Conservation (phyloP, 1,140 invertebrate species). For the Aphaenogaster rudis region DNA sequence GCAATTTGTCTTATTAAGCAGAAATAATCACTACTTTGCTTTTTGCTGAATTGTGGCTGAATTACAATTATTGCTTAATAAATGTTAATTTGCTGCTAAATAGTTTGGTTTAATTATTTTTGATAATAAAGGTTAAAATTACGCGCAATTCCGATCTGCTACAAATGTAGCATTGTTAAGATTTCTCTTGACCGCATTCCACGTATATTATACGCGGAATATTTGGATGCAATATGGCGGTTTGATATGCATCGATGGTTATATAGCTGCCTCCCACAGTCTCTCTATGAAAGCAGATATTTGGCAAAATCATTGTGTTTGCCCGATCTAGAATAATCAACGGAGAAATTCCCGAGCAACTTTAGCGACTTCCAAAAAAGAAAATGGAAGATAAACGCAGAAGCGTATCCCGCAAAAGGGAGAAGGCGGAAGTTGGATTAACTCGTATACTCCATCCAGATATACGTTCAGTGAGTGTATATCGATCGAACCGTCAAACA, state of each 20-base stretch:
- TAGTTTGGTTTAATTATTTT: slow-evolving; percentile 1
- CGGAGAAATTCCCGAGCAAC: neutral
- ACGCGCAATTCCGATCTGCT: neutral
- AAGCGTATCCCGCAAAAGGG: neutral
- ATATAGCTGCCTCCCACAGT: neutral
- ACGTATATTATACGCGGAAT: neutral
- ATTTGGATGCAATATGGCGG: neutral
- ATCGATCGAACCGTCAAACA: neutral
- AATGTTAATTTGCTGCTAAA: neutral
- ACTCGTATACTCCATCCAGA: neutral
- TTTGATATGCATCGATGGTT: neutral
- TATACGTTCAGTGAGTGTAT: neutral
- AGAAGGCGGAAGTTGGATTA: slow-evolving; percentile 27
- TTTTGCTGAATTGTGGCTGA: neutral
- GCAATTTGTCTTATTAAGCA: neutral
- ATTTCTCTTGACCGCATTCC: neutral
- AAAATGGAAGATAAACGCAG: slow-evolving; percentile 40
- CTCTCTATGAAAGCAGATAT: neutral
- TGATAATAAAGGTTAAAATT: neutral
- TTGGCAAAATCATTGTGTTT: slow-evolving; percentile 12
- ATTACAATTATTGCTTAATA: neutral
- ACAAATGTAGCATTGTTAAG: neutral
- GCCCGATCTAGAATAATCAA: neutral
- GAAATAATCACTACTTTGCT: too few species aligned
- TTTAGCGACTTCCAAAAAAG: slow-evolving; percentile 10